A percentile compares a stretch with the other conserved stretches of the same genome.
Evolutionary conservation across 2,797 vertebrate species (phyloP).

Genomic region (Peromyscus melanophrys): DNA sequence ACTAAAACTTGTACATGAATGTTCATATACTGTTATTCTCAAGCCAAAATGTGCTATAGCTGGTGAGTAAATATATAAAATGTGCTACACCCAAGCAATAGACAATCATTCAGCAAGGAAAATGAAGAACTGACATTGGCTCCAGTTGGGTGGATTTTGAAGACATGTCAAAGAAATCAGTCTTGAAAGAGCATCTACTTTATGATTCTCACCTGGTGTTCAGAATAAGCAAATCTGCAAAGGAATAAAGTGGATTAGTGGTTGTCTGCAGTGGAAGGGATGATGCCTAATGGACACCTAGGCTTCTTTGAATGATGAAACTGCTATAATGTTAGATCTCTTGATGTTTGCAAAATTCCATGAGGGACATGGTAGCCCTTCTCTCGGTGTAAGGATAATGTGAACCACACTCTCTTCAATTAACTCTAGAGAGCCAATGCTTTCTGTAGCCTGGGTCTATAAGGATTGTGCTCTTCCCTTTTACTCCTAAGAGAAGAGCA

Average conservation of each 20-base stretch:
- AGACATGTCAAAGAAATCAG: not conserved
- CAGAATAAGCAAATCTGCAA: not conserved
- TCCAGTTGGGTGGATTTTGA: not conserved
- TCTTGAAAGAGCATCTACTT: not conserved
- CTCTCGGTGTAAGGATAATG: not conserved
- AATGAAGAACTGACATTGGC: not conserved
- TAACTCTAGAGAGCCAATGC: not conserved
- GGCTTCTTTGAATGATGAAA: slow-evolving; percentile 4
- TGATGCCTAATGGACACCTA: not conserved
- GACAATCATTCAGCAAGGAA: not conserved
- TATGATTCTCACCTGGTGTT: not conserved
- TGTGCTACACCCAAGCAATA: not conserved
- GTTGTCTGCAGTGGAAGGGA: not conserved
- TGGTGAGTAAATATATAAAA: slow-evolving; percentile 20
- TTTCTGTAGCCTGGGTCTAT: not conserved
- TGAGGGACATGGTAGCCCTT: not conserved
- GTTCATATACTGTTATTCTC: not conserved
- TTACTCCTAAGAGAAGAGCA: not conserved
- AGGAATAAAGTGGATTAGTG: not conserved
- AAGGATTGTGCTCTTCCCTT: not conserved
- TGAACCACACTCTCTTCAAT: not conserved
- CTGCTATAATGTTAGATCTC: not conserved
- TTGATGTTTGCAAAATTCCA: not conserved
- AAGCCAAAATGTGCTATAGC: not conserved
- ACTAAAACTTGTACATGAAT: not conserved